These are phyloP conservation scores for Hystrix cristata DNA, from an alignment of 2,113 vertebrate genomes.

Conservation along the genomic window DNA sequence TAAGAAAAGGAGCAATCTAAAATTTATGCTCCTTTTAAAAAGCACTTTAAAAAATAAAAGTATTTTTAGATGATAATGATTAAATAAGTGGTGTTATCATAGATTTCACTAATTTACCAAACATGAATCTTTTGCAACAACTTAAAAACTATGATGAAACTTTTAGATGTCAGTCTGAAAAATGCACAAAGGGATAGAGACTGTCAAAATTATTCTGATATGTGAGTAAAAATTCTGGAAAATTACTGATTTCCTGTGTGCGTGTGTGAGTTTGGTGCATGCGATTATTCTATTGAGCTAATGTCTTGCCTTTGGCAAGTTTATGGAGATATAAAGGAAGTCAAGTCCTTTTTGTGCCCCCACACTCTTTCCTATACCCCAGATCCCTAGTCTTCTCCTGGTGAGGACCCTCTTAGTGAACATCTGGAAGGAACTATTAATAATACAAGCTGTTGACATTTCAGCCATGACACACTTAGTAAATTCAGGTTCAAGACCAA, in stretches of 20 bases:
- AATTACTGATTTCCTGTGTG: neutral
- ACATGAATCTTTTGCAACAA: neutral
- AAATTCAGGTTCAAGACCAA: neutral
- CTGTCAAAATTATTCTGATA: neutral
- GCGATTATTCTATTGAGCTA: neutral
- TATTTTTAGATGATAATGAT: neutral
- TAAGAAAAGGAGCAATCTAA: neutral
- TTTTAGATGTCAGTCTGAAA: neutral
- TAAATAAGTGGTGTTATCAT: neutral
- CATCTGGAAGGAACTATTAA: neutral
- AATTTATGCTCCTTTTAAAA: neutral
- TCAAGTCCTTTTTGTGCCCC: neutral
- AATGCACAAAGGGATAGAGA: neutral
- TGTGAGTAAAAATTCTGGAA: neutral
- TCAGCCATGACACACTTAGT: neutral
- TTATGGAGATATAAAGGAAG: neutral
- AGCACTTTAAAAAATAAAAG: neutral
- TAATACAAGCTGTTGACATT: neutral
- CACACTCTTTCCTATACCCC: too few relatives aligned
- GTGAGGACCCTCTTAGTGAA: neutral
- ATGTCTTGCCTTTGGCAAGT: neutral
- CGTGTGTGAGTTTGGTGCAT: too few relatives aligned
- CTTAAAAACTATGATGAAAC: constrained; percentile 2
- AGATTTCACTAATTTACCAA: neutral
- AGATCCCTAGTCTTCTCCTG: neutral